Evolutionary conservation across 1,140 invertebrate genomes (phyloP).

Genomic region (Polypedilum vanderplanki): DNA sequence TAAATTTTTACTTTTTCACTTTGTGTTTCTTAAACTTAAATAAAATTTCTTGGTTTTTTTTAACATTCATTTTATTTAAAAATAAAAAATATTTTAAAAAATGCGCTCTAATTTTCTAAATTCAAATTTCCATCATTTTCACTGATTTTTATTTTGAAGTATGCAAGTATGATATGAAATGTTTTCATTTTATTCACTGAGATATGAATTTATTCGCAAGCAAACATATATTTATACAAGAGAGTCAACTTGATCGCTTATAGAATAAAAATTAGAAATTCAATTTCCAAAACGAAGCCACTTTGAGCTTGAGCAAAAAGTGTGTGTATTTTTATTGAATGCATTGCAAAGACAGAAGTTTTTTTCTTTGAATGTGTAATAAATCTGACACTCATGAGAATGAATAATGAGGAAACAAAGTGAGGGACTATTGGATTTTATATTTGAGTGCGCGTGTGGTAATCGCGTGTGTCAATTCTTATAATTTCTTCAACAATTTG

Average conservation of each 20-base stretch:
- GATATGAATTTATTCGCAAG: too few relatives aligned
- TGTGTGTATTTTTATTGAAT: too few relatives aligned
- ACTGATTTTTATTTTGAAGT: too few relatives aligned
- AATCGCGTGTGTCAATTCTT: conserved; percentile 25
- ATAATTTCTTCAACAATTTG: not conserved
- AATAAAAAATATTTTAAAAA: too few relatives aligned
- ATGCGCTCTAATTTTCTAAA: too few relatives aligned
- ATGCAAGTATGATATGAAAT: too few relatives aligned
- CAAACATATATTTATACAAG: not conserved
- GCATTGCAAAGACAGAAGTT: not conserved
- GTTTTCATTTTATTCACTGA: too few relatives aligned
- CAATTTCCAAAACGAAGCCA: not conserved
- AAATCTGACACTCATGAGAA: conserved; percentile 8
- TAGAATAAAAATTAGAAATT: conserved; percentile 8
- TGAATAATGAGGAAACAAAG: conserved; percentile 15
- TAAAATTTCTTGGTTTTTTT: too few relatives aligned
- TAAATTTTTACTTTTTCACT: not conserved
- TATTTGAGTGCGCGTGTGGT: not conserved
- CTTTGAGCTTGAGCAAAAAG: too few relatives aligned
- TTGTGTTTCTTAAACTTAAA: too few relatives aligned
- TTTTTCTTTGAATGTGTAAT: not conserved
- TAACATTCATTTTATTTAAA: too few relatives aligned
- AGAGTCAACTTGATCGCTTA: not conserved
- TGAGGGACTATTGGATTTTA: not conserved
- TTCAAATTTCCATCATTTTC: too few relatives aligned